Evolutionary conservation across 2,113 vertebrate genomes (phyloP).

Genomic region (Toxotes chatareus): DNA sequence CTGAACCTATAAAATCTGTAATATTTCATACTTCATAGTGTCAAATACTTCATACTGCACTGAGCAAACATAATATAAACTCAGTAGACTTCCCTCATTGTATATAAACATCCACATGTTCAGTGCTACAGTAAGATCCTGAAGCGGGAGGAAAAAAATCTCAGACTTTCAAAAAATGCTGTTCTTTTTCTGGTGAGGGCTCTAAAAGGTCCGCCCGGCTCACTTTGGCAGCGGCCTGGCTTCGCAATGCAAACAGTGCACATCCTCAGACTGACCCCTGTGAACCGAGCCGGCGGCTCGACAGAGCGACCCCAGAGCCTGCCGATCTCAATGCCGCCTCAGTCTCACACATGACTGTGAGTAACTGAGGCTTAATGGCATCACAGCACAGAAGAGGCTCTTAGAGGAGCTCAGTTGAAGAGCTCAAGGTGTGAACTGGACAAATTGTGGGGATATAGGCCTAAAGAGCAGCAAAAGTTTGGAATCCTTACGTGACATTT

Average conservation of each 20-base stretch:
- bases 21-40: constrained; percentile 3
- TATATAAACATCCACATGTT: constrained; percentile 32
- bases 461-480: background rate
- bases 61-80: constrained; percentile 29
- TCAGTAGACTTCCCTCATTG: constrained; percentile 11
- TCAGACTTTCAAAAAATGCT: constrained; percentile 64
- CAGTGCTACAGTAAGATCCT: constrained; percentile 5
- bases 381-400: constrained; percentile 43
- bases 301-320: constrained; percentile 40
- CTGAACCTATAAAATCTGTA: constrained; percentile 5
- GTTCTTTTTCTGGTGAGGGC: constrained; percentile 52
- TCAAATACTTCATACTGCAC: constrained; percentile 11
- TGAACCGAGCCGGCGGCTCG: constrained; percentile 51
- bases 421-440: background rate
- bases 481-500: background rate
- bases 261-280: constrained; percentile 75
- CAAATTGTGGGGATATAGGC: background rate
- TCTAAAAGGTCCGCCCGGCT: constrained; percentile 47
- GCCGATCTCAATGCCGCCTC: constrained; percentile 64
- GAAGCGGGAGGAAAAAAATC: background rate
- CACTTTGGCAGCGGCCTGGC: constrained; percentile 59
- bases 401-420: constrained; percentile 19
- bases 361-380: constrained; percentile 23
- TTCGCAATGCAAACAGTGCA: constrained; percentile 71
- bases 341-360: constrained; percentile 64